Conservation (phyloP, 2,797 vertebrate species). For the Silurus lanzhouensis region DNA sequence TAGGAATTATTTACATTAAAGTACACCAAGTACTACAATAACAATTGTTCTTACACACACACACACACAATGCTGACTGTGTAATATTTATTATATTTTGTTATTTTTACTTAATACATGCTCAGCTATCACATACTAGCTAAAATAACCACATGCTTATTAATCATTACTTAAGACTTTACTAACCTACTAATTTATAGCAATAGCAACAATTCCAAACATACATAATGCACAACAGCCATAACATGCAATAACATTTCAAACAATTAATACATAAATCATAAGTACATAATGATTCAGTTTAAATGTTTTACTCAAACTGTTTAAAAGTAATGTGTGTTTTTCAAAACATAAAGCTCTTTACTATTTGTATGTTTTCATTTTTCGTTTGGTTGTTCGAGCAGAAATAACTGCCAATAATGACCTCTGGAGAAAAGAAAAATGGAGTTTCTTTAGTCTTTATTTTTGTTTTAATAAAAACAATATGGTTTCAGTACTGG, state of each 20-base stretch:
- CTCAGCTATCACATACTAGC: neutral
- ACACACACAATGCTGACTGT: neutral
- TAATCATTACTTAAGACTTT: too few relatives aligned
- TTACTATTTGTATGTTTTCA: neutral
- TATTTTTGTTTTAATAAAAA: neutral
- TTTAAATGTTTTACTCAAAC: neutral
- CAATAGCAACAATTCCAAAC: neutral
- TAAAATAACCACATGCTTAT: too few relatives aligned
- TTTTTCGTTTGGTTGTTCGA: neutral
- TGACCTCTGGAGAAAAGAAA: neutral
- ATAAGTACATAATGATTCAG: neutral
- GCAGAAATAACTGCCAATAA: neutral
- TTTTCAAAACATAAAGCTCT: neutral
- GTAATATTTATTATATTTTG: neutral
- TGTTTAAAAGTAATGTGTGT: neutral
- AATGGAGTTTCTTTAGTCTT: neutral
- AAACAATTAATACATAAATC: neutral
- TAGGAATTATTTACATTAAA: neutral
- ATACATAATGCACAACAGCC: neutral
- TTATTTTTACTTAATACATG: neutral
- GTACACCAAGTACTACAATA: neutral
- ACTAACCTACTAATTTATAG: too few relatives aligned
- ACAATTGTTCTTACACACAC: neutral
- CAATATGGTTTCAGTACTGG: slow-evolving; percentile 9
- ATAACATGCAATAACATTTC: neutral